Evolutionary conservation across 2,113 vertebrate genomes (phyloP).

Genomic region (Nothobranchius furzeri): DNA sequence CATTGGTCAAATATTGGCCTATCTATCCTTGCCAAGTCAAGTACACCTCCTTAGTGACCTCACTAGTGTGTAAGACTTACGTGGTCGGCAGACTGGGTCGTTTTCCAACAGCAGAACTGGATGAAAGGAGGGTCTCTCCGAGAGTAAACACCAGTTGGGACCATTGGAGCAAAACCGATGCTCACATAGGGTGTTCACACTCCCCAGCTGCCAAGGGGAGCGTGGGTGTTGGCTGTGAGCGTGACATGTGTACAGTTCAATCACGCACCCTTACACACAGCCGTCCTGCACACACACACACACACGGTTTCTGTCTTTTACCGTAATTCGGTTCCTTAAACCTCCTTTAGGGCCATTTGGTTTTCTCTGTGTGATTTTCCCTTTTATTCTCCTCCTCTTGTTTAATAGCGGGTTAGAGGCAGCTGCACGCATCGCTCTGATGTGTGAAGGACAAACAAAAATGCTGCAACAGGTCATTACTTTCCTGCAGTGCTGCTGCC

Average conservation of each 20-base stretch:
- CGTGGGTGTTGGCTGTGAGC: conserved; percentile 64
- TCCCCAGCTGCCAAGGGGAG: conserved; percentile 50
- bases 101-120: not conserved
- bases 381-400: conserved; percentile 4
- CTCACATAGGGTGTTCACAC: conserved; percentile 70
- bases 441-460: conserved; percentile 58
- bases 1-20: conserved; percentile 30
- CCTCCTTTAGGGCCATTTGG: conserved; percentile 4
- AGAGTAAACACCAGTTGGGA: conserved; percentile 46
- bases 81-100: conserved; percentile 13
- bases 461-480: conserved; percentile 38
- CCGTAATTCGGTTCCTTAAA: conserved; percentile 39
- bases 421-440: not conserved
- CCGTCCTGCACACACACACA: conserved; percentile 11
- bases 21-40: conserved; percentile 44
- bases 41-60: conserved; percentile 54
- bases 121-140: not conserved
- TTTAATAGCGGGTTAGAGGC: not conserved
- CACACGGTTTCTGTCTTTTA: conserved; percentile 11
- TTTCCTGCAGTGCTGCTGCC: conserved; percentile 49
- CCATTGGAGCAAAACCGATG: conserved; percentile 42
- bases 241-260: conserved; percentile 49
- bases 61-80: conserved; percentile 13
- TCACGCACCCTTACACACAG: conserved; percentile 44
- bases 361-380: conserved; percentile 1